Percentiles rank a stretch among this genome's conserved stretches.
phyloP scores from a whole-genome alignment of 2,113 vertebrate genomes.

The Sakesphorus luctuosus region DNA sequence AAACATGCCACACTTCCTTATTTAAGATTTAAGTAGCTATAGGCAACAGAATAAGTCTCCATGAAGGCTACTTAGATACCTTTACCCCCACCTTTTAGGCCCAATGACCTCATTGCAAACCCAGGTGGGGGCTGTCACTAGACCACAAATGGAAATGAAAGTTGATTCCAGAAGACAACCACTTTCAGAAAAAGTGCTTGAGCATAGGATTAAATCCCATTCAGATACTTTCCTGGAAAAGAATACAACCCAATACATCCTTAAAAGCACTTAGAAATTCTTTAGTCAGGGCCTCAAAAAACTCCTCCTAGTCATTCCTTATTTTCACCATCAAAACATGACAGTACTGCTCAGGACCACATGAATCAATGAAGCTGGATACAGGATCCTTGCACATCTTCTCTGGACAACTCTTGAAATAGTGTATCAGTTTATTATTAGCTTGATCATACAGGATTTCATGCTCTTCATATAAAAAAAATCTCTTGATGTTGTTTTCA shows the following conservation, averaged over 20 bases:
- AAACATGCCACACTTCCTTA: conserved; percentile 65
- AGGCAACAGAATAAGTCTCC: conserved; percentile 35
- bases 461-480: neutral
- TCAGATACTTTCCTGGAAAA: conserved; percentile 32
- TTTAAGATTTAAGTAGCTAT: conserved; percentile 62
- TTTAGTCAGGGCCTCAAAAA: conserved; percentile 9
- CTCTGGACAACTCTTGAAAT: neutral
- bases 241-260: neutral
- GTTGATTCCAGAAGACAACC: conserved; percentile 45
- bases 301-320: neutral
- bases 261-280: conserved; percentile 46
- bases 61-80: conserved; percentile 56
- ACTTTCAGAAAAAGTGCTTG: conserved; percentile 48
- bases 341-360: neutral
- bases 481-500: neutral
- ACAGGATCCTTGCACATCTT: neutral
- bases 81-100: conserved; percentile 57
- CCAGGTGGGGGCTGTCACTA: conserved; percentile 52
- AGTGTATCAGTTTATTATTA: neutral
- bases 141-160: conserved; percentile 36
- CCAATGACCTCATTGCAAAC: conserved; percentile 54
- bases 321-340: neutral
- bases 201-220: conserved; percentile 46
- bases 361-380: neutral
- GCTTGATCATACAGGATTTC: neutral